Conservation (phyloP, 2,888 invertebrate genomes). For the Pseudoips prasinana region DNA sequence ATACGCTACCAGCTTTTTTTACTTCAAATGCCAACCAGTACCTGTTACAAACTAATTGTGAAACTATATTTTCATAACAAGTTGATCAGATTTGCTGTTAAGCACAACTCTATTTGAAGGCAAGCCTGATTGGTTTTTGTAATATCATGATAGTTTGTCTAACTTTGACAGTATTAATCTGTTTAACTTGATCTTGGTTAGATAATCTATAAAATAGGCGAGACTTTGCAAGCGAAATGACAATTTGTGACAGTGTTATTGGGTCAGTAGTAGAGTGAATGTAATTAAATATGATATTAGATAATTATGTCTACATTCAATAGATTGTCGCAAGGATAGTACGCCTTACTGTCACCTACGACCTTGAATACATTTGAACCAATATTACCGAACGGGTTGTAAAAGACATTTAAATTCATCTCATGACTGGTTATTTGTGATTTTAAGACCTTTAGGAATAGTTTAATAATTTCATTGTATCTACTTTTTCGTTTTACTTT, state of each 20-base stretch:
- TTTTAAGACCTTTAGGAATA: too few relatives aligned
- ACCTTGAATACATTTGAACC: too few relatives aligned
- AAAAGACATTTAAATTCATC: too few relatives aligned
- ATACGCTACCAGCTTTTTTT: too few relatives aligned
- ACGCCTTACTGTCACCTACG: too few relatives aligned
- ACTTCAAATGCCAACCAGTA: too few relatives aligned
- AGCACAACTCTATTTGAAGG: constrained; percentile 19
- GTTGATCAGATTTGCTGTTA: constrained; percentile 31
- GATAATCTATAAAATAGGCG: constrained; percentile 1
- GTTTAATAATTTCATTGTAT: too few relatives aligned
- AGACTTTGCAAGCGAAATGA: neutral
- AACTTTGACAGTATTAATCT: constrained; percentile 23
- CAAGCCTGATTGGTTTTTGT: constrained; percentile 29
- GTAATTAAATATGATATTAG: neutral
- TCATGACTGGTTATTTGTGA: too few relatives aligned
- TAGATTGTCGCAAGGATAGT: neutral
- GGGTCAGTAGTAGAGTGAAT: neutral
- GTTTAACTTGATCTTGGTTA: constrained; percentile 22
- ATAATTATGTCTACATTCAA: neutral
- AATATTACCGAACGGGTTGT: too few relatives aligned
- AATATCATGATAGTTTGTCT: constrained; percentile 31
- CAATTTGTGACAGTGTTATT: neutral
- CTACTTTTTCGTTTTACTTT: too few relatives aligned
- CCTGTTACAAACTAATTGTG: too few relatives aligned
- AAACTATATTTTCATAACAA: constrained; percentile 38